Evolutionary conservation across 1,140 invertebrate genomes (phyloP).

Genomic region (Latrodectus geometricus): DNA sequence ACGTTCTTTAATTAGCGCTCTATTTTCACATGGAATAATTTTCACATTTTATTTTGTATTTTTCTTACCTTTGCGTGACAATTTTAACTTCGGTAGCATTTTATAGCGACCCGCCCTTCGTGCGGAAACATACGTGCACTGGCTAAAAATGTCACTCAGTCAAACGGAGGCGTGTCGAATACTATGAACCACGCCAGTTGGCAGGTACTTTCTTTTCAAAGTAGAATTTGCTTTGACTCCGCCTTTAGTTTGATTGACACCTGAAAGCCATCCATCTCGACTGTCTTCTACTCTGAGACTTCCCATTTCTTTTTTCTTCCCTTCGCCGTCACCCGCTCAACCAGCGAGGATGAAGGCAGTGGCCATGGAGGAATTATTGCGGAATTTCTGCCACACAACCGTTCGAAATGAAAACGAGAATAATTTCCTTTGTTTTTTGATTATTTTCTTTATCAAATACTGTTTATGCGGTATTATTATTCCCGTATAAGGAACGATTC

Average conservation of each 20-base stretch:
- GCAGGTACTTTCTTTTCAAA: not conserved
- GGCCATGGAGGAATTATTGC: conserved; percentile 1
- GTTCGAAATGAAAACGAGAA: conserved; percentile 4
- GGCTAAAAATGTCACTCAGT: not conserved
- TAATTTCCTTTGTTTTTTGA: not conserved
- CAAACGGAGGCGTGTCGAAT: not conserved
- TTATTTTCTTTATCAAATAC: conserved; percentile 20
- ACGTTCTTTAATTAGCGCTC: no score
- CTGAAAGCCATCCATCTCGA: conserved; percentile 22
- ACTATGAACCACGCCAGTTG: conserved; percentile 7
- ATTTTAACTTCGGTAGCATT: no score
- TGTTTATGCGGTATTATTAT: conserved; percentile 47
- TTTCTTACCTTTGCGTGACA: no score
- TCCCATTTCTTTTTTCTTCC: not conserved
- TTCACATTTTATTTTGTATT: no score
- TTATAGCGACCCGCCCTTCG: no score
- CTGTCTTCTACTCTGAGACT: conserved; percentile 1
- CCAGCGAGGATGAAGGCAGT: not conserved
- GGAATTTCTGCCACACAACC: conserved; percentile 39
- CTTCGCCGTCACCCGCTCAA: not conserved
- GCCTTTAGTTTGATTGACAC: conserved; percentile 29
- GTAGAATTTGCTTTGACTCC: conserved; percentile 2
- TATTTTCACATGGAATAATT: no score
- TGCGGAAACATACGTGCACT: no score
- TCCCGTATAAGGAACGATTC: conserved; percentile 13